Conservation (phyloP, 2,888 invertebrate genomes). For the Dione vanillae region DNA sequence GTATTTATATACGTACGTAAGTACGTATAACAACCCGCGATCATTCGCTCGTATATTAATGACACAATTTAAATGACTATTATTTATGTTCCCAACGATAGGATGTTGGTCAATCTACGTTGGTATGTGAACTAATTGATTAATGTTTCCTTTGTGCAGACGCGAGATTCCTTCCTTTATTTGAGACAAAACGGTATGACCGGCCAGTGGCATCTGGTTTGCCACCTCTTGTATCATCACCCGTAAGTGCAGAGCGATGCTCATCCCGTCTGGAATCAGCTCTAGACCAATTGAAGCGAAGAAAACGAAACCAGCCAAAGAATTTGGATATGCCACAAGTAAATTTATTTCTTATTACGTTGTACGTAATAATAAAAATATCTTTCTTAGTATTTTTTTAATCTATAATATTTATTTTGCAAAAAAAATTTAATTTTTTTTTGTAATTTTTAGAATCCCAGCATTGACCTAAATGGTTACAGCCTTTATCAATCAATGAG, state of each 20-base stretch:
- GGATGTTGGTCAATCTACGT: conserved; percentile 11
- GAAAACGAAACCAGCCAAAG: conserved; percentile 82
- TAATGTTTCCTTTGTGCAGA: conserved; percentile 59
- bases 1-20: neutral
- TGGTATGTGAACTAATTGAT: neutral
- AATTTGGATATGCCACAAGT: conserved; percentile 75
- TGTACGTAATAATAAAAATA: neutral
- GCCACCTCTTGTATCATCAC: conserved; percentile 69
- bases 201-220: conserved; percentile 67
- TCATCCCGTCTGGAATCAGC: conserved; percentile 87
- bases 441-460: conserved; percentile 69
- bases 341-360: conserved; percentile 38
- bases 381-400: no score
- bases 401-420: no score
- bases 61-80: neutral
- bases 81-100: neutral
- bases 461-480: conserved; percentile 86
- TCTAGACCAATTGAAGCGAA: conserved; percentile 85
- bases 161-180: conserved; percentile 75
- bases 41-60: neutral
- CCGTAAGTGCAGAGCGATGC: conserved; percentile 82
- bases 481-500: conserved; percentile 86
- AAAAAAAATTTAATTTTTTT: conserved; percentile 18
- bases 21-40: neutral
- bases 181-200: conserved; percentile 73